Evolutionary conservation across 2,797 vertebrate species (phyloP), one percentile per base, ranked within the genome.

Genomic region (Pseudomugil tenellus): DNA sequence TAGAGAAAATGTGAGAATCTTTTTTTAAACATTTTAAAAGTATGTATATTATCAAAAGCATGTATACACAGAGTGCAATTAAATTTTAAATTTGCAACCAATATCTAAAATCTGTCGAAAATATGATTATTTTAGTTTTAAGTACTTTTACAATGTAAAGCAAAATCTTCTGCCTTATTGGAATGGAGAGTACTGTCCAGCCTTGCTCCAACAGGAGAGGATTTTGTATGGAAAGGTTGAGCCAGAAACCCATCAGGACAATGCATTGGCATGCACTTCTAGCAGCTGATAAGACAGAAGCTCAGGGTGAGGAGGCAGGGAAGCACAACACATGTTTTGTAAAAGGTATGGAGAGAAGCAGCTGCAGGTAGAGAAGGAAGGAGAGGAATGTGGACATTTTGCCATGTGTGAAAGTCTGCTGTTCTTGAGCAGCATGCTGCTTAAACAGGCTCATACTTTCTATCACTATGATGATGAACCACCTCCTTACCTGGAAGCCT

Each of bases 241-340:
- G 68, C 41, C 63, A 59, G 39, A 70, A 79, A 70, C 70, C 74
- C 82, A 69, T 81, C 74, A 81, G 84, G 83, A 75, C 63, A 68
- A 67, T 78, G 60, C 60, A 67, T 1, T 49, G 64, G 66, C 58
- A 72, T 41, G 65, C 9, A 75, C 46, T 65, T 46, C 48, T 64
- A 62, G 39, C 78, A 70, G 63, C 63, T 56, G 64, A 84, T 63
- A 76, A 77, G 77, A 83, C 76, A 70, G 74, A 59, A 65, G 81
- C 75, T 77, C 58, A 16, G 54, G 63, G 52, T 2, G 49, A 82
- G 59, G 58, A 74, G 70, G 70, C 59, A 68, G 73, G 52, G 46
- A 21, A 9, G 55, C 61, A 72, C 34, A 29, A 70, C 13, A 70
- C 66, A 16, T 78, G 60, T 61, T 63, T 67, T 81, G 67, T 73